Conservation (phyloP, 2,888 invertebrate genomes). For the Tipula vernalis region DNA sequence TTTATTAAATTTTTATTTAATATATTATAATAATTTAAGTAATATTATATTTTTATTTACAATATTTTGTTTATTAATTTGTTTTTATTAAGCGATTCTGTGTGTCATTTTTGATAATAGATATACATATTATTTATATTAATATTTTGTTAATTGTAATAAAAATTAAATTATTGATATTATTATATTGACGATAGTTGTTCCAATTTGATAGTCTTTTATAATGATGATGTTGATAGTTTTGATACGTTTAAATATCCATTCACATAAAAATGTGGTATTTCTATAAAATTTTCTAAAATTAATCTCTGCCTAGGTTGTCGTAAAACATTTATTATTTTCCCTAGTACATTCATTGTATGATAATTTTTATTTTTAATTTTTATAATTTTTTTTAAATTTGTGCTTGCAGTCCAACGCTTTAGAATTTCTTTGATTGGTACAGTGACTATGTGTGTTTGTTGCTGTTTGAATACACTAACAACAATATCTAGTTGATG, state of each 20-base stretch:
- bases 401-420: conserved; percentile 28
- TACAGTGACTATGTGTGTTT: conserved; percentile 25
- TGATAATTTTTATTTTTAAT: conserved; percentile 29
- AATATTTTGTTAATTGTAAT: neutral
- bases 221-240: neutral
- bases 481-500: conserved; percentile 20
- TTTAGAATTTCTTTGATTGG: conserved; percentile 28
- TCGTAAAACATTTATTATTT: conserved; percentile 32
- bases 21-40: neutral
- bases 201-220: neutral
- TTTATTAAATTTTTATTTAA: neutral
- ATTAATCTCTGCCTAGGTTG: conserved; percentile 26
- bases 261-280: conserved; percentile 35
- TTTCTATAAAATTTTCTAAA: conserved; percentile 24
- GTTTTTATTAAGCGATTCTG: neutral
- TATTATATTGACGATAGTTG: neutral
- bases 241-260: conserved; percentile 24
- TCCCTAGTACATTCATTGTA: conserved; percentile 32
- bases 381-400: conserved; percentile 27
- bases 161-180: neutral
- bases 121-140: neutral
- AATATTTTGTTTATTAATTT: neutral
- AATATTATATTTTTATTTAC: neutral
- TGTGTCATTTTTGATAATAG: neutral
- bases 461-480: conserved; percentile 13